Base-by-base conservation (phyloP, 2,888 invertebrate species). In the Drosophila borealis region DNA sequence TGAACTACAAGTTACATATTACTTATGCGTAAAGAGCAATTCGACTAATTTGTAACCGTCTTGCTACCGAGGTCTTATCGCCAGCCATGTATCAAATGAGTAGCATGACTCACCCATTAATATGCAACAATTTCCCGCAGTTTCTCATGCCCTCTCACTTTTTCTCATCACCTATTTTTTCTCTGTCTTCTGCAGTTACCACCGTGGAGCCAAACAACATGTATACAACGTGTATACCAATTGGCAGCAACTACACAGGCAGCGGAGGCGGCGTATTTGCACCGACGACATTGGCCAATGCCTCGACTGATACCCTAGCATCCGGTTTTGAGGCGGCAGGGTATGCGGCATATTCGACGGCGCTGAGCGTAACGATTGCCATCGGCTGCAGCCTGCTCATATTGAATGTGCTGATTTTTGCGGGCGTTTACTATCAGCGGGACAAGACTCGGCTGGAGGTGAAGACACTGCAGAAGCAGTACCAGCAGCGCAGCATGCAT, bases 351-450 rank as follows among this genome's bases (percentile, higher is more conserved):
- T 98, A 98, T 88, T 97, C 97, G 0, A 97, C 98, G 5, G 98
- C 98, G 4, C 93, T 98, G 13, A 97, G 97, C 91, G 97, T 98
- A 0, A 98, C 98, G n/a, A 97, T 99, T 85, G 98, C 98, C 59
- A 98, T 98, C 77, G 99, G 98, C 44, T 98, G 98, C 90, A 97
- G 97, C n/a, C 93, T 98, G 68, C 94, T 98, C 25, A 97, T 98
- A 86, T 93, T 98, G 9, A 98, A 98, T 91, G 97, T 98, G 48
- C 93, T 98, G 33, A 97, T 98, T 89, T 98, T 98, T 90, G 98
- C 98, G 60, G 98, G 97, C 9, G 97, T 98, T 0, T 98, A 98
- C 92, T 98, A 98, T 90, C 98, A 98, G 91, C 94, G 97, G 60
- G 97, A 97, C 90, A 97, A 97, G 92, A 96, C 96, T 72, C 94